These are phyloP conservation scores for Candoia aspera DNA, from an alignment of 2,113 vertebrate species.

Conservation along the genomic window DNA sequence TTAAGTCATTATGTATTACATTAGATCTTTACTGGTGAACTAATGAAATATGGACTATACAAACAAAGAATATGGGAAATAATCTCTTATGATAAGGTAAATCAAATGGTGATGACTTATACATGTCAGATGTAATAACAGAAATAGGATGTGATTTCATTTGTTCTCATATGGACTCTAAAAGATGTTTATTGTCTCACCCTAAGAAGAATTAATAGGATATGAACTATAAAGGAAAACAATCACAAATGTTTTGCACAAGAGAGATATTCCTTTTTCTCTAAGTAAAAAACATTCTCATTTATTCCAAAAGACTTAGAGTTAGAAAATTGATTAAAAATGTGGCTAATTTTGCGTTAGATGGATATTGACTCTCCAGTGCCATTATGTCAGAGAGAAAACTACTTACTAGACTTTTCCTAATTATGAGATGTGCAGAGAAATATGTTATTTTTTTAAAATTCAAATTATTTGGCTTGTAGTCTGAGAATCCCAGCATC, in stretches of 20 bases:
- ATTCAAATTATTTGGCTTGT: fast-evolving
- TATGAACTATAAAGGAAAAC: not conserved
- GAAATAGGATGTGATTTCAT: not conserved
- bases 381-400: not conserved
- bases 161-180: not conserved
- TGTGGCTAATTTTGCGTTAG: conserved; percentile 16
- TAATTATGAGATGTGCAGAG: not conserved
- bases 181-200: not conserved
- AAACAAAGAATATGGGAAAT: not conserved
- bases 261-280: not conserved
- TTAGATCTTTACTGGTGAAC: not conserved
- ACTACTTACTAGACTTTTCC: not conserved
- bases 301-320: conserved; percentile 15
- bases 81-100: not conserved
- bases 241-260: not conserved
- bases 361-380: not conserved
- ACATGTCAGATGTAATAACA: not conserved
- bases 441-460: not conserved
- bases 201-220: not conserved
- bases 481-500: not conserved
- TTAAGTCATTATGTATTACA: conserved; percentile 27
- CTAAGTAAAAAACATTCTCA: not conserved
- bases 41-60: not conserved
- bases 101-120: not conserved
- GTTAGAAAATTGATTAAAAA: conserved; percentile 1